phyloP scores from a whole-genome alignment of 2,888 invertebrate genomes.

The Chirona hameri region DNA sequence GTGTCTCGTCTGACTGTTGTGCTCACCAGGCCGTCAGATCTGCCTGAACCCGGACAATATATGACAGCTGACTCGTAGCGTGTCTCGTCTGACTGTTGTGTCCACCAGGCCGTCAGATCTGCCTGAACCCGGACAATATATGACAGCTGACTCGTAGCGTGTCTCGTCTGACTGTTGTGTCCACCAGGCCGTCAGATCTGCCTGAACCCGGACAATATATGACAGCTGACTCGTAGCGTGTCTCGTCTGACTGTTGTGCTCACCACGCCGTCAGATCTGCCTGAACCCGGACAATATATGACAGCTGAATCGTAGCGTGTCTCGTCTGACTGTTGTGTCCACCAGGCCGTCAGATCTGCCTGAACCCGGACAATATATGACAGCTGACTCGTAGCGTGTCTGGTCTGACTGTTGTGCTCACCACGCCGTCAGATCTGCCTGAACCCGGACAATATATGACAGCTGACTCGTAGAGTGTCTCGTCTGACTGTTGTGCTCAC shows the following conservation, averaged over 20 bases:
- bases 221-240: no score
- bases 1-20: no score
- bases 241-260: not conserved
- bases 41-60: no score
- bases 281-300: conserved; percentile 79
- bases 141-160: no score
- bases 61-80: no score
- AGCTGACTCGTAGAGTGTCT: no score
- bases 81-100: no score
- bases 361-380: conserved; percentile 80
- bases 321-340: not conserved
- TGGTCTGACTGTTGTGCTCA: not conserved
- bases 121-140: conserved; percentile 78
- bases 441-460: conserved; percentile 78
- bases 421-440: conserved; percentile 62
- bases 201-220: conserved; percentile 77
- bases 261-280: conserved; percentile 58
- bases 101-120: conserved; percentile 55
- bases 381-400: no score
- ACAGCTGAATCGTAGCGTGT: no score
- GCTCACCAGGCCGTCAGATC: no score
- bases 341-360: conserved; percentile 59
- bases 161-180: not conserved
- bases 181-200: conserved; percentile 58
- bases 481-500: not conserved